Conservation (phyloP, 2,113 vertebrate genomes). For the Halcyon malimbica region DNA sequence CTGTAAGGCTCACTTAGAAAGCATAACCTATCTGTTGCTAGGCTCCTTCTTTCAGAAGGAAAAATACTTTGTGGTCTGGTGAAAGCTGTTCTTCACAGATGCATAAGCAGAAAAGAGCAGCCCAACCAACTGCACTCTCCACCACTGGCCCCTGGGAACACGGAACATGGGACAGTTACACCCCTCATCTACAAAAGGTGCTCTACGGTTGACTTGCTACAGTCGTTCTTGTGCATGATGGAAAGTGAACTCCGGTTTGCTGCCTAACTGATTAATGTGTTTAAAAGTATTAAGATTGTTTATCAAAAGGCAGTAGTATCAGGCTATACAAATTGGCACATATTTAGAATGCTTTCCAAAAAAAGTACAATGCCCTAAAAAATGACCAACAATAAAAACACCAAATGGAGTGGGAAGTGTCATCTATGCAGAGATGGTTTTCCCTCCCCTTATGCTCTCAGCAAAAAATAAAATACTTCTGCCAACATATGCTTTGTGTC, state of each 20-base stretch:
- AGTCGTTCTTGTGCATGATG: fast-evolving
- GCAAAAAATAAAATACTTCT: not conserved
- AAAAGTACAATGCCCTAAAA: not conserved
- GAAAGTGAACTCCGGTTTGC: not conserved
- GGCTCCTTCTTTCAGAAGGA: not conserved
- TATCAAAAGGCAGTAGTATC: not conserved
- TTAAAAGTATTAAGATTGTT: not conserved
- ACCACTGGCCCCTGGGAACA: fast-evolving
- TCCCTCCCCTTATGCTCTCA: not conserved
- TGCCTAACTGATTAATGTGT: not conserved
- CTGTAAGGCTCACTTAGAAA: not conserved
- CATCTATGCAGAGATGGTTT: not conserved
- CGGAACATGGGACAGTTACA: fast-evolving
- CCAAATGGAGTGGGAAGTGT: not conserved
- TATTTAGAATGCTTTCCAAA: not conserved
- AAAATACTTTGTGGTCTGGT: not conserved
- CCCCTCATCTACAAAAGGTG: fast-evolving
- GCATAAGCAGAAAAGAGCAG: not conserved
- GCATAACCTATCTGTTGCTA: not conserved
- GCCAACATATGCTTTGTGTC: not conserved
- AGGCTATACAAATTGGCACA: not conserved
- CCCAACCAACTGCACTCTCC: not conserved
- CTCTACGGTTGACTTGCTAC: not conserved
- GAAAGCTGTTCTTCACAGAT: not conserved
- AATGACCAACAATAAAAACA: not conserved